phyloP scores from a whole-genome alignment of 2,888 invertebrate genomes.

The Erpobdella octoculata region DNA sequence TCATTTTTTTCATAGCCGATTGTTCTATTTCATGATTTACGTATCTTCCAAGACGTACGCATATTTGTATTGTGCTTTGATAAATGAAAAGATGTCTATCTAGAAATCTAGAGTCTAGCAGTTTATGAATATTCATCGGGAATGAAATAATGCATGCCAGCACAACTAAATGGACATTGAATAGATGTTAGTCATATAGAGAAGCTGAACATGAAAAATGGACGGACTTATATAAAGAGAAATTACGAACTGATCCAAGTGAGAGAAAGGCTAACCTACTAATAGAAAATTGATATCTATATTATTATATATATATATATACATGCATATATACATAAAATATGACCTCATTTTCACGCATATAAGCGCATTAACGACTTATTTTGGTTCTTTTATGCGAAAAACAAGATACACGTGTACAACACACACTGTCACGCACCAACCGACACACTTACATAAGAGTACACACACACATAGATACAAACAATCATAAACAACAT shows the following conservation, averaged over 20 bases:
- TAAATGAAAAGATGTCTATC: too few species aligned
- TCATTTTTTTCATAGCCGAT: too few species aligned
- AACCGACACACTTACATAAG: neutral
- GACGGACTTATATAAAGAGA: too few species aligned
- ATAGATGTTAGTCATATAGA: neutral
- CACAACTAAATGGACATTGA: neutral
- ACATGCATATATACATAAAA: conserved; percentile 1
- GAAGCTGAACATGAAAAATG: neutral
- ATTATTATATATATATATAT: neutral
- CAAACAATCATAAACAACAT: neutral
- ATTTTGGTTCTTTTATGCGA: too few species aligned
- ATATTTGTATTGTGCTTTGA: too few species aligned
- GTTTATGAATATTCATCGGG: too few species aligned
- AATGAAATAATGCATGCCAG: neutral
- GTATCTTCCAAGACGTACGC: too few species aligned
- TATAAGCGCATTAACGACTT: too few species aligned
- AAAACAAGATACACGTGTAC: too few species aligned
- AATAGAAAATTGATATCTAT: neutral
- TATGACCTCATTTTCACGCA: too few species aligned
- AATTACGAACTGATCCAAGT: neutral
- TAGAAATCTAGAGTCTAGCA: too few species aligned
- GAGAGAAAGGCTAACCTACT: neutral
- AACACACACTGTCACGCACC: conserved; percentile 1
- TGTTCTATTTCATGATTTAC: too few species aligned
- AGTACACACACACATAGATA: neutral